phyloP scores from a whole-genome alignment of 2,113 vertebrate genomes.

The Hippolais icterina region DNA sequence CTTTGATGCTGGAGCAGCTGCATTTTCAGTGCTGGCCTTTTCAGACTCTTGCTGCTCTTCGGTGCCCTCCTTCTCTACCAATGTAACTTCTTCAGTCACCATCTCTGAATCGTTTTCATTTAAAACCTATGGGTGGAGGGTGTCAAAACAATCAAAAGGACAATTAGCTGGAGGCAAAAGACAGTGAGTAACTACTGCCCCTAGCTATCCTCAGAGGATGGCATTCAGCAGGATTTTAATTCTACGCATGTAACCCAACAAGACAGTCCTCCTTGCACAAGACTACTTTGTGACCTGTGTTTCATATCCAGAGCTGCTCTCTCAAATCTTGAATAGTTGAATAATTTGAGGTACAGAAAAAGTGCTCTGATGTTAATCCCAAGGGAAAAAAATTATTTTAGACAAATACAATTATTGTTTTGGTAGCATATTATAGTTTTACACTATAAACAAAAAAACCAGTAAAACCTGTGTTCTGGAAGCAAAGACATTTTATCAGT shows the following conservation, averaged over 20 bases:
- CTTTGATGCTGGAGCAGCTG: background rate
- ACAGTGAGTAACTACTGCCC: background rate
- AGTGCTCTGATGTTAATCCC: background rate
- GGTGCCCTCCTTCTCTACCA: background rate
- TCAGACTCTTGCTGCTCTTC: conserved; percentile 47
- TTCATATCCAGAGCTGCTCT: background rate
- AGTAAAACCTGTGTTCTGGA: background rate
- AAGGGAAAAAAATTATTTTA: background rate
- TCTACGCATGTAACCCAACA: background rate
- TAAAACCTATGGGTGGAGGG: conserved; percentile 15
- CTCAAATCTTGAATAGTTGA: no score
- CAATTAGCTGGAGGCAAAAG: background rate
- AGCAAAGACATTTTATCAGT: background rate
- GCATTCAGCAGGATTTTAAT: background rate
- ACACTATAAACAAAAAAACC: background rate
- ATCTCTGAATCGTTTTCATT: conserved; percentile 57
- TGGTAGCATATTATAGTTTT: background rate
- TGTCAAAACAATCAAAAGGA: background rate
- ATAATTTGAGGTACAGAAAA: background rate
- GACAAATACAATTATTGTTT: background rate
- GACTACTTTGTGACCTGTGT: background rate
- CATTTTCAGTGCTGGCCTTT: conserved; percentile 25
- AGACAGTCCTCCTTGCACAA: background rate
- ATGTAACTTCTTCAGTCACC: conserved; percentile 14
- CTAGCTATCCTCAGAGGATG: background rate